phyloP scores from a whole-genome alignment of 2,797 vertebrate species.

The Bovichtus variegatus region DNA sequence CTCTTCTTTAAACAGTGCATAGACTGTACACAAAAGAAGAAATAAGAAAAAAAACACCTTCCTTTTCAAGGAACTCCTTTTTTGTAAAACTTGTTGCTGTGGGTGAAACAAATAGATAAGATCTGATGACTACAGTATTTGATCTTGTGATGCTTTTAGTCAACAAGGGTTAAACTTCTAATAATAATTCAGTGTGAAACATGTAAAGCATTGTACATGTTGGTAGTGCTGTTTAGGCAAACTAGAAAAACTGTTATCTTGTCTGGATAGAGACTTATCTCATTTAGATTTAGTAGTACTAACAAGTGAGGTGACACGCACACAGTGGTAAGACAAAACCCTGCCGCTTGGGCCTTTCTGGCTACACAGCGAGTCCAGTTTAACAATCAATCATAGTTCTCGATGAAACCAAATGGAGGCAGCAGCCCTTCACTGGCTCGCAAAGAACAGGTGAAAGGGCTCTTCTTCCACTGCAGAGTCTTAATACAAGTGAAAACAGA shows the following conservation, averaged over 20 bases:
- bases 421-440: slow-evolving; percentile 59
- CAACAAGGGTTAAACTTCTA: background rate
- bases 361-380: slow-evolving; percentile 51
- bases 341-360: too few relatives aligned
- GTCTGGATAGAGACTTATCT: slow-evolving; percentile 25
- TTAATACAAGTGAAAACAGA: slow-evolving; percentile 84
- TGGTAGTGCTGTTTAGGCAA: background rate
- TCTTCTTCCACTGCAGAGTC: slow-evolving; percentile 70
- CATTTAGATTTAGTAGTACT: slow-evolving; percentile 43
- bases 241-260: background rate
- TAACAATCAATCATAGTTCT: slow-evolving; percentile 72
- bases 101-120: slow-evolving; percentile 26
- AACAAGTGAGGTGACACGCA: slow-evolving; percentile 32
- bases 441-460: slow-evolving; percentile 73
- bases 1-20: background rate
- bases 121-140: slow-evolving; percentile 7
- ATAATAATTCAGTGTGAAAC: background rate
- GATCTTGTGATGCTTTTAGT: background rate
- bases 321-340: too few relatives aligned
- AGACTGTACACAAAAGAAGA: background rate
- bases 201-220: background rate
- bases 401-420: slow-evolving; percentile 64
- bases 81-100: slow-evolving; percentile 16
- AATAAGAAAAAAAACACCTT: background rate
- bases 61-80: slow-evolving; percentile 20